phyloP scores from a whole-genome alignment of 2,888 invertebrate species.

The Tanytarsus gracilentus region DNA sequence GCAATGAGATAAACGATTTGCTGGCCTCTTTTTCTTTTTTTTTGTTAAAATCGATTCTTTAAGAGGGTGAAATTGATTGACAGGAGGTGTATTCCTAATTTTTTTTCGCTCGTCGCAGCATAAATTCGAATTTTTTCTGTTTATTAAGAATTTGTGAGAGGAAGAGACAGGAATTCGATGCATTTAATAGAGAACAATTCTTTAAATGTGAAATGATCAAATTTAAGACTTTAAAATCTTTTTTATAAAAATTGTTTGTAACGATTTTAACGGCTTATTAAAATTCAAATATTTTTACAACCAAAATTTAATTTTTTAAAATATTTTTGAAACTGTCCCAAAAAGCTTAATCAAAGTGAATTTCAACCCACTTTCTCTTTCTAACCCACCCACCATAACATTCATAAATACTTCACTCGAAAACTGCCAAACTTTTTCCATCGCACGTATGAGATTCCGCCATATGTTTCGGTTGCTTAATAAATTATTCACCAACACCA shows the following conservation, averaged over 20 bases:
- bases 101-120: background rate
- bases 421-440: slow-evolving; percentile 10
- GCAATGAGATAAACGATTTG: background rate
- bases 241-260: too few relatives aligned
- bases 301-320: background rate
- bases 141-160: background rate
- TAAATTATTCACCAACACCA: slow-evolving; percentile 23
- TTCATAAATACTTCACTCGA: background rate
- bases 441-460: slow-evolving; percentile 8
- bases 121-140: background rate
- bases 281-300: too few relatives aligned
- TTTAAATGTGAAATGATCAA: background rate
- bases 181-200: background rate
- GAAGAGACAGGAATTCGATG: background rate
- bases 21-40: slow-evolving; percentile 2
- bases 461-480: slow-evolving; percentile 21
- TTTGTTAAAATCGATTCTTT: slow-evolving; percentile 6
- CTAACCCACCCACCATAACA: background rate
- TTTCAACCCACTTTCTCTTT: background rate
- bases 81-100: slow-evolving; percentile 18
- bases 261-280: too few relatives aligned
- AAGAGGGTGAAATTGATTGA: slow-evolving; percentile 28
- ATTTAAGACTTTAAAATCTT: too few relatives aligned
- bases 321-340: background rate
- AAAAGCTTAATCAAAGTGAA: background rate